phyloP scores from a whole-genome alignment of 2,888 invertebrate genomes.

The Pilophorus perplexus region DNA sequence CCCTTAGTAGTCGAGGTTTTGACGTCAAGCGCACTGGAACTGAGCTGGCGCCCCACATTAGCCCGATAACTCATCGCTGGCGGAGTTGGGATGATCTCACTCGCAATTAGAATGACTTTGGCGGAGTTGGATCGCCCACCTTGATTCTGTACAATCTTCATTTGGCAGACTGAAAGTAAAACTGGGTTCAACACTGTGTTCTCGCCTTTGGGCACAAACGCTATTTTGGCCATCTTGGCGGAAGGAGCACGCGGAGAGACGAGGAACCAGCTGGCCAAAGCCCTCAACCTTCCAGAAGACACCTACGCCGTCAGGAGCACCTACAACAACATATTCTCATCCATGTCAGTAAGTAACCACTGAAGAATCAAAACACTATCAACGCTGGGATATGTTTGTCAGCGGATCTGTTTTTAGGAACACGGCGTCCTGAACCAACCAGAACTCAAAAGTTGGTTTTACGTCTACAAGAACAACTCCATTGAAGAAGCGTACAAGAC shows the following conservation, averaged over 20 bases:
- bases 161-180: too few relatives aligned
- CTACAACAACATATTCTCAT: conserved; percentile 57
- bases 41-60: too few relatives aligned
- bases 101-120: too few relatives aligned
- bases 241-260: conserved; percentile 64
- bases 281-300: conserved; percentile 60
- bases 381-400: background rate
- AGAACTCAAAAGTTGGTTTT: conserved; percentile 65
- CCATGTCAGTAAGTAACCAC: conserved; percentile 54
- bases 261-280: conserved; percentile 58
- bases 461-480: conserved; percentile 65
- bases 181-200: conserved; percentile 67
- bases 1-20: too few relatives aligned
- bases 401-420: conserved; percentile 40
- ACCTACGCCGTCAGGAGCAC: conserved; percentile 55
- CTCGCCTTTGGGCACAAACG: conserved; percentile 64
- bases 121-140: too few relatives aligned
- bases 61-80: too few relatives aligned
- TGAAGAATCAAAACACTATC: background rate
- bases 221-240: conserved; percentile 62
- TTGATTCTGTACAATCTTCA: too few relatives aligned
- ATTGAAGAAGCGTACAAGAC: conserved; percentile 62
- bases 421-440: conserved; percentile 55
- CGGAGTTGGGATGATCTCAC: too few relatives aligned
- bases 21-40: too few relatives aligned